Percentiles rank a stretch among this genome's conserved stretches.
Evolutionary conservation across 2,797 vertebrate genomes (phyloP).

Genomic region (Phalanger gymnotis): DNA sequence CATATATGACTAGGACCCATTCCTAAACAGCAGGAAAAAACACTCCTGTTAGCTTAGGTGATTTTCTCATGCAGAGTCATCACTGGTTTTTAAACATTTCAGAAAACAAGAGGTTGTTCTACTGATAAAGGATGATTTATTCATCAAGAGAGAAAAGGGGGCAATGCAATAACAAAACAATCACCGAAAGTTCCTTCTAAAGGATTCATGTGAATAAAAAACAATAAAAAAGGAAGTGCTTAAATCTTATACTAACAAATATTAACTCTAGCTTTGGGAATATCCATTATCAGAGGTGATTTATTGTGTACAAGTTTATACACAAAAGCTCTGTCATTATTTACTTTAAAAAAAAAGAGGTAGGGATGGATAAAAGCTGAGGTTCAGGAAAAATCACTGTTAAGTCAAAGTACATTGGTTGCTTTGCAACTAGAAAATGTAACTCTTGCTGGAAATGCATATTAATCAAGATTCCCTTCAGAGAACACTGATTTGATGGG

Average conservation of each 20-base stretch:
- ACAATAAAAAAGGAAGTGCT: constrained; percentile 71
- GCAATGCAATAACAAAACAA: constrained; percentile 72
- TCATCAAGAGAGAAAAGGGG: constrained; percentile 71
- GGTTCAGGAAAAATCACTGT: constrained; percentile 63
- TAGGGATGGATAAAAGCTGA: constrained; percentile 52
- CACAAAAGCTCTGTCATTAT: constrained; percentile 70
- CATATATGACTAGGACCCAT: not conserved
- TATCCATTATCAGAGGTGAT: constrained; percentile 65
- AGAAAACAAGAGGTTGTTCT: constrained; percentile 72
- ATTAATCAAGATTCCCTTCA: constrained; percentile 61
- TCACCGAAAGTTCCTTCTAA: constrained; percentile 80
- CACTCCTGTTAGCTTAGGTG: constrained; percentile 74
- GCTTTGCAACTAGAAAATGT: constrained; percentile 45
- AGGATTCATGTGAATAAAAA: constrained; percentile 77
- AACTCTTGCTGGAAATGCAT: constrained; percentile 54
- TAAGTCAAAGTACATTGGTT: constrained; percentile 14
- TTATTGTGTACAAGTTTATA: constrained; percentile 67
- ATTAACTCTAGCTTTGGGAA: constrained; percentile 71
- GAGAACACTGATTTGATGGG: constrained; percentile 5
- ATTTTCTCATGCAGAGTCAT: constrained; percentile 73
- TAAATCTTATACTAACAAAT: constrained; percentile 72
- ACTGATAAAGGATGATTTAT: constrained; percentile 83
- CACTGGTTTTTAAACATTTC: constrained; percentile 82
- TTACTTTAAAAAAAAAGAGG: constrained; percentile 49
- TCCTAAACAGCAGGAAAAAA: constrained; percentile 49